Conservation (phyloP, 1,140 invertebrate genomes). For the Helicoverpa armigera region DNA sequence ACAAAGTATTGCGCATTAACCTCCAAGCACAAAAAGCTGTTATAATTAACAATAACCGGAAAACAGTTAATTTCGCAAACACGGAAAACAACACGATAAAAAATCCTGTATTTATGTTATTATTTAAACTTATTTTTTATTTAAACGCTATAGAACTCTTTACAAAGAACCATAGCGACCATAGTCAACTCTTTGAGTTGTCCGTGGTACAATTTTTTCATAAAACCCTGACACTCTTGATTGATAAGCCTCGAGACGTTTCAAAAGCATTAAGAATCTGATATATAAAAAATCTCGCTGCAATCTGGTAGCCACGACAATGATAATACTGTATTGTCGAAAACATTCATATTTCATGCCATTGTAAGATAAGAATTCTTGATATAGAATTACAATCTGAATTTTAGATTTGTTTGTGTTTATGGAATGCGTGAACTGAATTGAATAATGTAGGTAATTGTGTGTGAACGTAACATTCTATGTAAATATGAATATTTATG, state of each 20-base stretch:
- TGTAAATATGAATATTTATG: constrained; percentile 78
- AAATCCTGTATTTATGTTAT: not conserved
- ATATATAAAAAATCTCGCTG: constrained; percentile 13
- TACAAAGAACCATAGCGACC: constrained; percentile 30
- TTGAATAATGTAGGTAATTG: constrained; percentile 83
- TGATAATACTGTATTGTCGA: constrained; percentile 79
- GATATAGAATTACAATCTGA: constrained; percentile 81
- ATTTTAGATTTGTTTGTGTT: constrained; percentile 76
- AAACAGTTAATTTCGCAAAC: constrained; percentile 10
- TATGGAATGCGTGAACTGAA: constrained; percentile 65
- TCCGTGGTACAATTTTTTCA: constrained; percentile 54
- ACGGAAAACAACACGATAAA: constrained; percentile 20
- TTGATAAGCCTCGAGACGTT: constrained; percentile 65
- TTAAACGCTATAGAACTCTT: not conserved
- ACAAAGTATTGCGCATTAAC: constrained; percentile 13
- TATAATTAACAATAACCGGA: not conserved
- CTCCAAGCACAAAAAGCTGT: not conserved
- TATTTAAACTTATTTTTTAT: too few species aligned
- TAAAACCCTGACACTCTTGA: constrained; percentile 55
- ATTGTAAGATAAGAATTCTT: constrained; percentile 76
- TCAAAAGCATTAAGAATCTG: constrained; percentile 2
- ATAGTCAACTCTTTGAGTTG: constrained; percentile 65
- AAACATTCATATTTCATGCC: constrained; percentile 80
- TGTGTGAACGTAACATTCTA: constrained; percentile 76
- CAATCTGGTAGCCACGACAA: constrained; percentile 74